Conservation (phyloP, 92 coral and sea anemone species). For the Hydrozoanthus gracilis region DNA sequence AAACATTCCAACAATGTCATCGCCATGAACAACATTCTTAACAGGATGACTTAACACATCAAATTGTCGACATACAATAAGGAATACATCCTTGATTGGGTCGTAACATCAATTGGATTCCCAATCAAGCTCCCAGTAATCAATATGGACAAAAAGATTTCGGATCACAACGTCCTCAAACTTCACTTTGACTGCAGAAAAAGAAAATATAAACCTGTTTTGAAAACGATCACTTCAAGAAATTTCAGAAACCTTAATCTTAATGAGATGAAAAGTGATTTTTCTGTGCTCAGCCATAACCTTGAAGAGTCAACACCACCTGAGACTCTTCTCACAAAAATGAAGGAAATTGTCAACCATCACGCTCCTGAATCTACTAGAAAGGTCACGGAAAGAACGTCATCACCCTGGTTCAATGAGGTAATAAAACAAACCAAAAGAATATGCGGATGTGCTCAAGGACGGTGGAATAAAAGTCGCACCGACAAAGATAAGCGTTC, state of each 20-base stretch:
- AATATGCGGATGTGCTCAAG: not conserved
- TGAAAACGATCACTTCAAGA: not conserved
- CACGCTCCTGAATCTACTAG: not conserved
- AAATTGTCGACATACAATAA: not conserved
- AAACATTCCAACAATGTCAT: not conserved
- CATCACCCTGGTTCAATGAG: not conserved
- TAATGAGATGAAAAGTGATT: not conserved
- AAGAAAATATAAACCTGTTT: not conserved
- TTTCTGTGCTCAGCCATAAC: not conserved
- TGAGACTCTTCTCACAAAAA: not conserved
- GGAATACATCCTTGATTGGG: not conserved
- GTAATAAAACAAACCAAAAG: not conserved
- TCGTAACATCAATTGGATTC: not conserved
- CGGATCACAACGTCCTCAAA: not conserved
- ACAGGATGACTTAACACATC: not conserved
- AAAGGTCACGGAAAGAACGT: not conserved
- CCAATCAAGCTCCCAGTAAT: not conserved
- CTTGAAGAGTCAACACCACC: not conserved
- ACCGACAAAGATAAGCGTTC: not conserved
- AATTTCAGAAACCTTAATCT: not conserved
- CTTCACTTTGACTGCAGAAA: not conserved
- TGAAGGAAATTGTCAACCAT: not conserved
- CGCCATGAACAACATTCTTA: not conserved
- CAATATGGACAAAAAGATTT: not conserved
- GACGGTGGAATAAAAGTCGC: not conserved